Percentiles rank a stretch among this genome's conserved stretches.
These are phyloP conservation scores for Oncopodura yosiiana DNA, from an alignment of 1,140 invertebrate species.

Conservation along the genomic window DNA sequence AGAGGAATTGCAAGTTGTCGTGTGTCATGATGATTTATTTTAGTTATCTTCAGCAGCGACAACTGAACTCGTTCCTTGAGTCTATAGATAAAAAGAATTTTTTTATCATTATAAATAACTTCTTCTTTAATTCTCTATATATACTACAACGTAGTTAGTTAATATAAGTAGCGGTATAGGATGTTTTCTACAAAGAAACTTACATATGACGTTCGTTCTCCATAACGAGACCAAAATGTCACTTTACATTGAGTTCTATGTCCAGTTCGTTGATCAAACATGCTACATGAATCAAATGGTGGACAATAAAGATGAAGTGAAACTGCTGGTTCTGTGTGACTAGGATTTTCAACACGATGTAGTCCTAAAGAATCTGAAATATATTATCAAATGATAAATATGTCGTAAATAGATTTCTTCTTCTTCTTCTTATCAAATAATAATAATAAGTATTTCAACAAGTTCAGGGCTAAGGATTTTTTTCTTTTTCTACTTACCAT, in stretches of 20 bases:
- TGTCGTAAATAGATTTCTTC: not conserved
- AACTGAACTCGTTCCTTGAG: no score
- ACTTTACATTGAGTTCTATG: conserved; percentile 57
- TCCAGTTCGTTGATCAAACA: conserved; percentile 86
- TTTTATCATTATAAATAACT: no score
- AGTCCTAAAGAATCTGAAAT: conserved; percentile 77
- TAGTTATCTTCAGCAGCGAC: no score
- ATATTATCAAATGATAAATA: not conserved
- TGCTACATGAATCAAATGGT: conserved; percentile 75
- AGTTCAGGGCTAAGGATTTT: not conserved
- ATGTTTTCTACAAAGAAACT: no score
- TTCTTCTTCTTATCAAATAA: not conserved
- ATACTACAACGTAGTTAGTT: no score
- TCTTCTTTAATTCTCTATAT: no score
- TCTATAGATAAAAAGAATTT: no score
- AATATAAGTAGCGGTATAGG: no score
- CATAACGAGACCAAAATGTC: conserved; percentile 86
- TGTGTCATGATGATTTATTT: no score
- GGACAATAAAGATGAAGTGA: conserved; percentile 94
- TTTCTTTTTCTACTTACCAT: conserved; percentile 55
- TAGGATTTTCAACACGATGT: conserved; percentile 91
- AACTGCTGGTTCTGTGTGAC: conserved; percentile 73
- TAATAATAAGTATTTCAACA: not conserved
- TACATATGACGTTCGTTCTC: conserved; percentile 38
- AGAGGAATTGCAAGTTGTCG: no score